Evolutionary conservation across 2,888 invertebrate species (phyloP), one percentile per base, ranked within the genome.

Genomic region (Linyphia triangularis): DNA sequence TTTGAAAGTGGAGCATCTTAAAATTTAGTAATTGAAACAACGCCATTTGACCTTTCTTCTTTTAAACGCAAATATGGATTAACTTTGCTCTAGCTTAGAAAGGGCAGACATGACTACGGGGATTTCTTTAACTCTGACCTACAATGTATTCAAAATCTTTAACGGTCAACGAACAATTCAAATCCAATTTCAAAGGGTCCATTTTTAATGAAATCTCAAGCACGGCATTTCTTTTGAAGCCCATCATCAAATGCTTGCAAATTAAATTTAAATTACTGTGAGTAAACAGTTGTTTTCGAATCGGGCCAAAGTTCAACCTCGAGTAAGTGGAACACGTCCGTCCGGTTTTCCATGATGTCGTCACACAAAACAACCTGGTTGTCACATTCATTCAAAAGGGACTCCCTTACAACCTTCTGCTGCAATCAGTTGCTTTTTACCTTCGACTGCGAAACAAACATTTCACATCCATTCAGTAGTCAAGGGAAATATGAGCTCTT

Each of bases 271-370:
- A 43, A 43, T 43, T 43, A 43, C 43, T 16, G 16, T 16, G 16
- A 43, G 43, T 16, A 43, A 43, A 43, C 43, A 10, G 43, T 43
- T 16, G 43, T 43, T 16, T 43, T 65, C 43, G 4, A 40, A 57
- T 13, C 57, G 16, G 72, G 70, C 30, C 82, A 70, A 61, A 82
- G 72, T 57, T 82, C 72, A 59, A 10, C 7, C 24, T 7, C 30
- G 13, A n/a, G 19, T 13, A 82, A 82, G 70, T 82, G 22, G 82
- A 82, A 72, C 82, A 70, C 33, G 70, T 69, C 40, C 24, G 19
- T 24, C 65, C 78, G 43, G 85, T 85, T 78, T 78, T 70, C 78
- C 63, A 70, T 78, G 59, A 22, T 19, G 30, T 3, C n/a, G 78
- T 72, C 85, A 51, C 61, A 61, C 78, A 43, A 33, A 33, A 22